Evolutionary conservation across 1,140 invertebrate species (phyloP).

Genomic region (Bombus consobrinus): DNA sequence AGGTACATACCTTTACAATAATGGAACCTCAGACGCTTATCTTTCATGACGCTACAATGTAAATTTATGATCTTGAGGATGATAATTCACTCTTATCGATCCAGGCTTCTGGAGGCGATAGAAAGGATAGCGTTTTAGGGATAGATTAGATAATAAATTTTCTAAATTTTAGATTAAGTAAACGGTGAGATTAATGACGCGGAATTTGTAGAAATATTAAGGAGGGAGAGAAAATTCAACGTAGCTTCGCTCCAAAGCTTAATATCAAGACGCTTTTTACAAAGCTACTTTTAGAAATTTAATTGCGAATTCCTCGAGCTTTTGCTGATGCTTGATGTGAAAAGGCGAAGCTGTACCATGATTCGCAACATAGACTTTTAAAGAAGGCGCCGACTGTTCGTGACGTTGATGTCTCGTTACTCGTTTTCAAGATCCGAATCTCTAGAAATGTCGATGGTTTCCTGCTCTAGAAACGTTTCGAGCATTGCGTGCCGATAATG

Average conservation of each 20-base stretch:
- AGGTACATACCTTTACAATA: background rate
- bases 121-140: background rate
- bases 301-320: background rate
- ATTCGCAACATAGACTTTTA: background rate
- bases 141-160: background rate
- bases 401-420: slow-evolving; percentile 44
- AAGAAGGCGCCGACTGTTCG: slow-evolving; percentile 14
- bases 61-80: background rate
- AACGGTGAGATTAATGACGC: background rate
- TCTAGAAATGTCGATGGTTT: slow-evolving; percentile 29
- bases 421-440: background rate
- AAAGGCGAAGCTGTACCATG: background rate
- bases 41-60: background rate
- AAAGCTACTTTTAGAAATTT: background rate
- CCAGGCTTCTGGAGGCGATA: background rate
- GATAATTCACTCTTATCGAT: background rate
- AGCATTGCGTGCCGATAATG: slow-evolving; percentile 3
- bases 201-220: background rate
- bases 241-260: too few species aligned
- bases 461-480: background rate
- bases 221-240: background rate
- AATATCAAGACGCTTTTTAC: too few species aligned
- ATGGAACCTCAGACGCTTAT: background rate
- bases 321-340: background rate
- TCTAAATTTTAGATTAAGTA: background rate